A percentile compares a stretch with the other conserved stretches of the same genome.
Evolutionary conservation across 2,797 vertebrate genomes (phyloP).

Genomic region (Aphelocoma californica): DNA sequence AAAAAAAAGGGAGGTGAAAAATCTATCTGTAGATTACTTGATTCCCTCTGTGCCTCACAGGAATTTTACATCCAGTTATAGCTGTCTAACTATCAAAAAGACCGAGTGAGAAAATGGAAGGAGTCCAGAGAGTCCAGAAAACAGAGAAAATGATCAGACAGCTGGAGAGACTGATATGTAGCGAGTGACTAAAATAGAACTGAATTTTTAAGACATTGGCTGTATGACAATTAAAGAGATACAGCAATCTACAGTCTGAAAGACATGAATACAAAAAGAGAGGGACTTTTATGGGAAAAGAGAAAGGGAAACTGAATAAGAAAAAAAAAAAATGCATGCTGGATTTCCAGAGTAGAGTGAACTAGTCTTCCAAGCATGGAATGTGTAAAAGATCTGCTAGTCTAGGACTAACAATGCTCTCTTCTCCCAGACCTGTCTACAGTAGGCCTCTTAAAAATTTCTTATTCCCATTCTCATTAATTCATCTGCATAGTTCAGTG

Average conservation of each 20-base stretch:
- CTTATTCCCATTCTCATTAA: neutral
- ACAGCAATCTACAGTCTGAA: neutral
- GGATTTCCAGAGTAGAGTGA: neutral
- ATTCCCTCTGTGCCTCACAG: neutral
- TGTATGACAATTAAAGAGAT: conserved; percentile 36
- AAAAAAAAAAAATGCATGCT: neutral
- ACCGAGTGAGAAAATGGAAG: neutral
- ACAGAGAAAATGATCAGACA: conserved; percentile 3
- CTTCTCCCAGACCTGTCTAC: neutral
- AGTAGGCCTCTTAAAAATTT: neutral
- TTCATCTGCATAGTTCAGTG: neutral
- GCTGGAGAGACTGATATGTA: neutral
- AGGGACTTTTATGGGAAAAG: neutral
- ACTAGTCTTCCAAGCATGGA: neutral
- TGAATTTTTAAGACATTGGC: conserved; percentile 28
- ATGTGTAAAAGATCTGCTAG: neutral
- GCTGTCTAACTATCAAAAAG: neutral
- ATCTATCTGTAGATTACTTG: neutral
- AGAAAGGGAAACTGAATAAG: neutral
- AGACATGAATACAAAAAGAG: neutral
- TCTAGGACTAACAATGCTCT: neutral
- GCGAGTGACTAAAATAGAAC: conserved; percentile 54
- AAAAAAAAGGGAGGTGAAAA: neutral
- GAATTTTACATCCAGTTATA: neutral
- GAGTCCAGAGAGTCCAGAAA: conserved; percentile 38